These are phyloP conservation scores for Cyprinodon tularosa DNA, from an alignment of 2,113 vertebrate genomes.

Conservation along the genomic window DNA sequence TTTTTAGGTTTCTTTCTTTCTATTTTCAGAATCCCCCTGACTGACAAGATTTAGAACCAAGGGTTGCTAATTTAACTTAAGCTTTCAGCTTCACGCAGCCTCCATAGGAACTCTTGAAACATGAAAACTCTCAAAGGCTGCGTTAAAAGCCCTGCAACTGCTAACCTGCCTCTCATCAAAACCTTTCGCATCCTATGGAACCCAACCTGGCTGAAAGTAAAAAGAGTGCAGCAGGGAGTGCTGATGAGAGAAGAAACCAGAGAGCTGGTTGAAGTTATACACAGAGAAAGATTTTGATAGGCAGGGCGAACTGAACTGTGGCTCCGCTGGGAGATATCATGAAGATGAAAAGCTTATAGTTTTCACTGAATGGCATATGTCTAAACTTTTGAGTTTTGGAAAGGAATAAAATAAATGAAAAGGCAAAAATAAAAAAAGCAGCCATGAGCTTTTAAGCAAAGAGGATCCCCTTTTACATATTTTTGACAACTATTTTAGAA, in stretches of 20 bases:
- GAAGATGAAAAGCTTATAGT: constrained; percentile 41
- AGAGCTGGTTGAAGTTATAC: constrained; percentile 43
- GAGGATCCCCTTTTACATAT: constrained; percentile 10
- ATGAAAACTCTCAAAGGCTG: constrained; percentile 22
- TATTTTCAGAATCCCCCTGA: neutral
- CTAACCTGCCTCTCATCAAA: constrained; percentile 26
- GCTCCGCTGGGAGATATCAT: constrained; percentile 32
- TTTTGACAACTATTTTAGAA: constrained; percentile 22
- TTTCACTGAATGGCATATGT: constrained; percentile 54
- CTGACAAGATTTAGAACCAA: constrained; percentile 15
- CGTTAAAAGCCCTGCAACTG: constrained; percentile 17
- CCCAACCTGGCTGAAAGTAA: constrained; percentile 22
- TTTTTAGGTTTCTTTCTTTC: neutral
- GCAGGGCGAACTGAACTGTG: constrained; percentile 52
- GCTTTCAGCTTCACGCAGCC: constrained; percentile 7
- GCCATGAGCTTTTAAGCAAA: constrained; percentile 37
- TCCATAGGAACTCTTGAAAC: constrained; percentile 16
- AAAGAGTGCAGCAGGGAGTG: constrained; percentile 31
- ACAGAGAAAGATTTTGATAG: constrained; percentile 47
- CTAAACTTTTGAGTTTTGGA: constrained; percentile 23
- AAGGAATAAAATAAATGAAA: constrained; percentile 4
- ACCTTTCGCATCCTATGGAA: constrained; percentile 37
- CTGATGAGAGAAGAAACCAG: constrained; percentile 19
- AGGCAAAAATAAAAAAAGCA: constrained; percentile 42
- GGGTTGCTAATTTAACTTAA: constrained; percentile 44